These are phyloP conservation scores for Autographa gamma DNA, from an alignment of 2,888 invertebrate species.

Conservation along the genomic window DNA sequence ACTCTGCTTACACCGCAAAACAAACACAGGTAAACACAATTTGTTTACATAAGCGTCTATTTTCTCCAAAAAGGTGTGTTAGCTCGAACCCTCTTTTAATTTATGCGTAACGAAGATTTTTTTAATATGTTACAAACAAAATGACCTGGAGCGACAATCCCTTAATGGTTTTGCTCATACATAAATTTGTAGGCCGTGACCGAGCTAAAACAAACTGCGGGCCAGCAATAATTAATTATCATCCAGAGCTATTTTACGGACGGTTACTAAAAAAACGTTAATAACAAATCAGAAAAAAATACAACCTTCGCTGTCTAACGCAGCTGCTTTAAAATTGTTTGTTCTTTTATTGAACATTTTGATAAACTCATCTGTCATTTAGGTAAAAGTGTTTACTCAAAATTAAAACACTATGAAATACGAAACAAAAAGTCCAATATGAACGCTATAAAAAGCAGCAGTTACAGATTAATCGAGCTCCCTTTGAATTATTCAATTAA, in stretches of 20 bases:
- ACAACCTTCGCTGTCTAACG: slow-evolving; percentile 64
- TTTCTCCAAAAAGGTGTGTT: slow-evolving; percentile 45
- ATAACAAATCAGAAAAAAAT: slow-evolving; percentile 77
- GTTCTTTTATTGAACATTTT: slow-evolving; percentile 37
- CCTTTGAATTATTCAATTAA: slow-evolving; percentile 71
- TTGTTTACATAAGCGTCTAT: slow-evolving; percentile 52
- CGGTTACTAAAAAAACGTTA: slow-evolving; percentile 77
- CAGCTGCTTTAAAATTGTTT: slow-evolving; percentile 72
- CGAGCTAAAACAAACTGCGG: slow-evolving; percentile 85
- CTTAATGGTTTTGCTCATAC: slow-evolving; percentile 84
- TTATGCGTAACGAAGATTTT: slow-evolving; percentile 56
- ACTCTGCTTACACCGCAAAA: slow-evolving; percentile 41
- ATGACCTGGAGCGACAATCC: slow-evolving; percentile 82
- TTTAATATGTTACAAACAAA: slow-evolving; percentile 61
- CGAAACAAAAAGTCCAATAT: slow-evolving; percentile 31
- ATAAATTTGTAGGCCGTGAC: slow-evolving; percentile 85
- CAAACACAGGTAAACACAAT: slow-evolving; percentile 25
- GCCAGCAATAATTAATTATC: slow-evolving; percentile 84
- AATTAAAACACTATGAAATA: slow-evolving; percentile 26
- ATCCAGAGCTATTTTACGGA: slow-evolving; percentile 85
- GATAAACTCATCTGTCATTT: slow-evolving; percentile 56
- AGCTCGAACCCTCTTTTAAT: slow-evolving; percentile 48
- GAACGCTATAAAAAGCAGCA: slow-evolving; percentile 44
- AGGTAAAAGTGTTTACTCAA: slow-evolving; percentile 38
- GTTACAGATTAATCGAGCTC: slow-evolving; percentile 56